Conservation (phyloP, 2,797 vertebrate genomes). For the Antrozous pallidus region DNA sequence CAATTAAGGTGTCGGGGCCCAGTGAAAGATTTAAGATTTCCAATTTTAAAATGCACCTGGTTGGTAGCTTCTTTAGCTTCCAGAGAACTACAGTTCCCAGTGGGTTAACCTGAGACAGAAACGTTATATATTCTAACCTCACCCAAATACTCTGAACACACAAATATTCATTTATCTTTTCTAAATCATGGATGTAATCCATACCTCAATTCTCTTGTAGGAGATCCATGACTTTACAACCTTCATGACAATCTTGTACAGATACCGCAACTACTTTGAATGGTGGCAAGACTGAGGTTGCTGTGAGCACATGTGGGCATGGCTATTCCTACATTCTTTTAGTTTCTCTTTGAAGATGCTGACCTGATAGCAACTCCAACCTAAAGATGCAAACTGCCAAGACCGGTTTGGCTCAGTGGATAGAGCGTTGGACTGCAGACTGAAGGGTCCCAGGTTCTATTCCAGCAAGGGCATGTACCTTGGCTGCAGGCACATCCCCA, state of each 20-base stretch:
- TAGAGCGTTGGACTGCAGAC: too few relatives aligned
- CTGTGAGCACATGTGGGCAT: neutral
- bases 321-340: neutral
- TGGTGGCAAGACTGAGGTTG: neutral
- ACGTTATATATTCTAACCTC: neutral
- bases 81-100: neutral
- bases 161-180: conserved; percentile 34
- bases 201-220: neutral
- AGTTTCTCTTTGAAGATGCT: neutral
- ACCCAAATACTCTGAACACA: neutral
- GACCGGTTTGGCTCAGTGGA: too few relatives aligned
- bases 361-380: neutral
- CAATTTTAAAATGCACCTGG: neutral
- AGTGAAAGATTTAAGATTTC: neutral
- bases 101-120: neutral
- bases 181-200: conserved; percentile 3
- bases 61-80: neutral
- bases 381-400: neutral
- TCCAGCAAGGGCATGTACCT: too few relatives aligned
- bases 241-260: neutral
- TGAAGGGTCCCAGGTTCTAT: too few relatives aligned
- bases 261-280: conserved; percentile 7
- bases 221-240: conserved; percentile 1
- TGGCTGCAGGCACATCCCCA: too few relatives aligned
- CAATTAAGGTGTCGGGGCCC: neutral